Evolutionary conservation across 2,797 vertebrate species (phyloP).

Genomic region (Fringilla coelebs): DNA sequence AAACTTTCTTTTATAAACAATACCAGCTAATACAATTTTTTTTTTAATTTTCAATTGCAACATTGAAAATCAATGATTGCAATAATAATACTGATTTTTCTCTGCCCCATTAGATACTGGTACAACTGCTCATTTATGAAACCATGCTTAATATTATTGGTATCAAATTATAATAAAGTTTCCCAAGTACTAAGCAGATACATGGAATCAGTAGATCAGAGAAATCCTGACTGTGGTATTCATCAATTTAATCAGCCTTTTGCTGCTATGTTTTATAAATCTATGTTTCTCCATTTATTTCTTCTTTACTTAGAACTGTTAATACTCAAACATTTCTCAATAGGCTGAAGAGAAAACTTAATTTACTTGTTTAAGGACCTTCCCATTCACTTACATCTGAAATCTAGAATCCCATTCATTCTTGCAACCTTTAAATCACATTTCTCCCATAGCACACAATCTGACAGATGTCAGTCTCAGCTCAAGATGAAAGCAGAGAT

Average conservation of each 20-base stretch:
- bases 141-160: neutral
- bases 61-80: neutral
- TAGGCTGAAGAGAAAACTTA: neutral
- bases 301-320: neutral
- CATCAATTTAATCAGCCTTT: neutral
- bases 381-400: neutral
- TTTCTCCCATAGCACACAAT: neutral
- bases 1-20: slow-evolving; percentile 35
- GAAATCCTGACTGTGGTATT: neutral
- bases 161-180: neutral
- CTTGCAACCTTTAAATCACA: neutral
- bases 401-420: neutral
- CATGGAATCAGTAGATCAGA: neutral
- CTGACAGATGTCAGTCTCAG: neutral
- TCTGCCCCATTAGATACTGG: neutral
- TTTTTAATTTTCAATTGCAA: neutral
- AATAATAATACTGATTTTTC: slow-evolving; percentile 3
- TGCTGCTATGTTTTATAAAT: neutral
- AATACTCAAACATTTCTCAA: neutral
- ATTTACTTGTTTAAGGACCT: neutral
- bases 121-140: neutral
- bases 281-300: neutral
- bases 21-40: neutral
- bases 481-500: neutral
- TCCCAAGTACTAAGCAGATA: neutral